phyloP scores from a whole-genome alignment of 2,113 vertebrate genomes.

The Sprattus sprattus region DNA sequence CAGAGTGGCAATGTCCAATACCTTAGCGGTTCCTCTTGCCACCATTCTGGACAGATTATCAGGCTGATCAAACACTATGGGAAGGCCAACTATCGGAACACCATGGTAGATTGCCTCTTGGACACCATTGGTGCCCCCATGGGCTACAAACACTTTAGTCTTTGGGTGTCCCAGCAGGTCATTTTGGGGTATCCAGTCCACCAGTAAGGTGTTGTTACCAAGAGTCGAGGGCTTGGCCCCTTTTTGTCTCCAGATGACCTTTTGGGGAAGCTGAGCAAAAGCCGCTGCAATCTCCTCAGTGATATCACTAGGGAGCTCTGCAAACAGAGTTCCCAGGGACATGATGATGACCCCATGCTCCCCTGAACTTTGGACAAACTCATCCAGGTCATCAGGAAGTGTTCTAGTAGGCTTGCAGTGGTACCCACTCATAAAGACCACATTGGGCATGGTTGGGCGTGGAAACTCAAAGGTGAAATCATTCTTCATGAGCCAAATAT shows the following conservation, averaged over 20 bases:
- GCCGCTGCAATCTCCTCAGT: slow-evolving; percentile 62
- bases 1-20: slow-evolving; percentile 50
- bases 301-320: slow-evolving; percentile 47
- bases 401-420: slow-evolving; percentile 21
- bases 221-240: slow-evolving; percentile 57
- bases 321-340: slow-evolving; percentile 59
- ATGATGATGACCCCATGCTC: slow-evolving; percentile 37
- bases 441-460: slow-evolving; percentile 16
- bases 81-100: slow-evolving; percentile 59
- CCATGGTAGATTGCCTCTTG: slow-evolving; percentile 67
- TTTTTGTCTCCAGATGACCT: slow-evolving; percentile 61
- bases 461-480: slow-evolving; percentile 61
- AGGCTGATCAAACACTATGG: slow-evolving; percentile 60
- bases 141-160: slow-evolving; percentile 58
- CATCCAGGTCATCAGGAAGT: slow-evolving; percentile 34
- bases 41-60: slow-evolving; percentile 59
- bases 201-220: slow-evolving; percentile 62
- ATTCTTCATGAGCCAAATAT: slow-evolving; percentile 66
- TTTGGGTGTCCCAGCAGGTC: slow-evolving; percentile 65
- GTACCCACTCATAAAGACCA: slow-evolving; percentile 20
- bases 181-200: slow-evolving; percentile 65
- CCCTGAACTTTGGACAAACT: slow-evolving; percentile 19
- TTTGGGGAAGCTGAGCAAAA: slow-evolving; percentile 62
- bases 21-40: slow-evolving; percentile 56
- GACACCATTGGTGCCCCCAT: slow-evolving; percentile 61